phyloP scores from a whole-genome alignment of 2,888 invertebrate genomes.

The Lithophane socia region DNA sequence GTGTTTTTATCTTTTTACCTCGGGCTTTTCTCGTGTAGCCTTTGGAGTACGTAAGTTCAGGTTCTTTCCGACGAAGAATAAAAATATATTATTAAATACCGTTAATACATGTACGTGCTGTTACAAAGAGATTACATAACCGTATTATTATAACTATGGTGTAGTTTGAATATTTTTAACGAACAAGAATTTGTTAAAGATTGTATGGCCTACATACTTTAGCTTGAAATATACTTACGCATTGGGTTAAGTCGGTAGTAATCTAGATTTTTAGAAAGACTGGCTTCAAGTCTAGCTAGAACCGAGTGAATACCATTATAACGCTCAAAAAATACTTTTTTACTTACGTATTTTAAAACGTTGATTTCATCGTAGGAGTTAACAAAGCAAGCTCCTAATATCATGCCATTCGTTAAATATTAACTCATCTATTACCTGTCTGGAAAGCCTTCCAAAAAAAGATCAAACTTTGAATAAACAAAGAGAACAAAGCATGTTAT shows the following conservation, averaged over 20 bases:
- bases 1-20: slow-evolving; percentile 63
- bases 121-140: slow-evolving; percentile 10
- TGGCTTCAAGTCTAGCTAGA: neutral
- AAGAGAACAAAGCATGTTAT: slow-evolving; percentile 40
- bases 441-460: neutral
- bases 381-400: too few relatives aligned
- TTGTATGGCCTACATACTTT: slow-evolving; percentile 6
- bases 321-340: neutral
- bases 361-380: neutral
- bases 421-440: neutral
- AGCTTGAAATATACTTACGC: neutral
- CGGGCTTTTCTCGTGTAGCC: slow-evolving; percentile 35
- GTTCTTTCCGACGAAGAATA: slow-evolving; percentile 23
- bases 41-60: slow-evolving; percentile 43
- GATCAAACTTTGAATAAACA: slow-evolving; percentile 18
- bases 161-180: neutral
- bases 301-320: neutral
- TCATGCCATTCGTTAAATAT: neutral
- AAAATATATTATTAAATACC: slow-evolving; percentile 41
- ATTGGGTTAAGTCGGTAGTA: slow-evolving; percentile 2
- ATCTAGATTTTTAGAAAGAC: slow-evolving; percentile 1
- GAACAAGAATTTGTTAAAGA: slow-evolving; percentile 2
- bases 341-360: neutral
- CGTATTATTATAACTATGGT: neutral
- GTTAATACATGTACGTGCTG: slow-evolving; percentile 11